phyloP scores from a whole-genome alignment of 1,140 invertebrate genomes.

The Tachypleus tridentatus region DNA sequence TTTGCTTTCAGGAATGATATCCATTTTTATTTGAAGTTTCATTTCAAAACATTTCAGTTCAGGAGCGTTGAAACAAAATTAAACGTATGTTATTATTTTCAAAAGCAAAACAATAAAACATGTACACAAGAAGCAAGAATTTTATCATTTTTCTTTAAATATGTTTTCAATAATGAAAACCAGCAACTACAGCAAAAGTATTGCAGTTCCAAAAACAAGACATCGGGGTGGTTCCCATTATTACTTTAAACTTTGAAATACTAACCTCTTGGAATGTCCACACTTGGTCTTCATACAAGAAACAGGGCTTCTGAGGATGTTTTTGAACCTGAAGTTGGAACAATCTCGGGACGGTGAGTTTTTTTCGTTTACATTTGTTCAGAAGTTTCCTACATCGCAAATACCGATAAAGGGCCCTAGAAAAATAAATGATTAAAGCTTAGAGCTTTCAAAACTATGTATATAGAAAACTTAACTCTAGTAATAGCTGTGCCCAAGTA shows the following conservation, averaged over 20 bases:
- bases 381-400: slow-evolving; percentile 12
- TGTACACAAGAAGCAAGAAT: background rate
- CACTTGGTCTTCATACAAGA: slow-evolving; percentile 60
- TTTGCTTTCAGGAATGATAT: no score
- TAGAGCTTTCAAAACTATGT: no score
- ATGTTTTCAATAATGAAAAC: background rate
- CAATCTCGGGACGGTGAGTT: slow-evolving; percentile 29
- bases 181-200: background rate
- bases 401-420: slow-evolving; percentile 11
- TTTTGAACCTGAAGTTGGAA: slow-evolving; percentile 55
- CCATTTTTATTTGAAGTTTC: no score
- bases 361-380: slow-evolving; percentile 8
- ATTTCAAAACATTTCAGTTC: no score
- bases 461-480: no score
- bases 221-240: no score
- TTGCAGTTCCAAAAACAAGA: no score
- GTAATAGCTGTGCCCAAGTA: no score
- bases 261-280: slow-evolving; percentile 58
- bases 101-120: no score
- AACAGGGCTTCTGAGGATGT: slow-evolving; percentile 64
- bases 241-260: background rate
- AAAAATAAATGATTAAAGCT: slow-evolving; percentile 3
- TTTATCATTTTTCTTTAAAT: background rate
- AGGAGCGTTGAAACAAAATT: no score
- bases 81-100: no score